Base-by-base conservation (phyloP, 2,797 vertebrate genomes). In the Phaenicophaeus curvirostris region DNA sequence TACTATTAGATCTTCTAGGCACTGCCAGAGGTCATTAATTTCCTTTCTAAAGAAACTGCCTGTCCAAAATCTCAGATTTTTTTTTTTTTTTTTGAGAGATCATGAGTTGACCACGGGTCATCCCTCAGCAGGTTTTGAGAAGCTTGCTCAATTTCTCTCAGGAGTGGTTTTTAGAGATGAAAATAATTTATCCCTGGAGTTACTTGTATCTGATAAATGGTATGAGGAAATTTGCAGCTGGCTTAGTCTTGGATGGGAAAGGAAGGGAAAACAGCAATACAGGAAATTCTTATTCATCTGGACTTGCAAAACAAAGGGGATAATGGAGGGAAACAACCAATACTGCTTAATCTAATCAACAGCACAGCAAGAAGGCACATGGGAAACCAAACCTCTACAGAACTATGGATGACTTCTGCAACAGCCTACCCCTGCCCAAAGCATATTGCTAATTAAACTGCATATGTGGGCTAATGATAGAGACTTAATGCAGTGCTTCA, bases 371-470 rank as follows among this genome's bases (percentile, higher is more conserved):
- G 28, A 13, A 84, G 66, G n/a, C 37, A 63, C 13, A 13, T 48
- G 33, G 37, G 62, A 77, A 42, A 42, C 58, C 65, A 69, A 50
- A 75, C 10, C 19, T 79, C 28, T 72, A 2, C 54, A 80, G 48
- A 85, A 42, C 42, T 62, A 33, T 63, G 62, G 20, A 50, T 91
- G 46, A 92, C 28, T 87, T 77, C 27, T 94, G 35, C 61, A 39
- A 31, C 9, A 46, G 21, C 21, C 5, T 15, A 57, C 58, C 50
- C 50, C 20, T 78, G 15, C 41, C 30, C 62, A 68, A 27, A 78
- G 89, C 65, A 35, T 72, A 31, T 16, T 89, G 82, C 85, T 95
- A 66, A 91, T 92, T 92, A 92, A 72, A 44, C 63, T 81, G 51
- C 48, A 35, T 66, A 23, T 5, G 7, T 57, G 57, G 61, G 37